A percentile compares a stretch with the other conserved stretches of the same genome.
phyloP scores from a whole-genome alignment of 2,888 invertebrate genomes.

The Rapana venosa region DNA sequence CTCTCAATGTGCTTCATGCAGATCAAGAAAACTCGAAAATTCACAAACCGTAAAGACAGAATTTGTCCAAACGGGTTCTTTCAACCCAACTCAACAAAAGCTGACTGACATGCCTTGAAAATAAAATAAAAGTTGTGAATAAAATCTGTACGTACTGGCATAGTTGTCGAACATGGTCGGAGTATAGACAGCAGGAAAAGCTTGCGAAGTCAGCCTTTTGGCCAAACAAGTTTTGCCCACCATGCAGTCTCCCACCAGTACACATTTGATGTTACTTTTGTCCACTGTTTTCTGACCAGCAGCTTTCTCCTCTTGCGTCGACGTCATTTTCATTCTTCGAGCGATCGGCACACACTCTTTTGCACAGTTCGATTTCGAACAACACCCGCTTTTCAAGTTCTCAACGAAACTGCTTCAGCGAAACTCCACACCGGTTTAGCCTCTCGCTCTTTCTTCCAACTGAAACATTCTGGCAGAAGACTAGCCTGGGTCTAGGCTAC shows the following conservation, averaged over 20 bases:
- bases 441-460: background rate
- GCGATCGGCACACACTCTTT: background rate
- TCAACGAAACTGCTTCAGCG: too few species aligned
- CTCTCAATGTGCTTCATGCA: too few species aligned
- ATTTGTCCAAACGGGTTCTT: too few species aligned
- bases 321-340: conserved; percentile 46
- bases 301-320: conserved; percentile 45
- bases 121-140: background rate
- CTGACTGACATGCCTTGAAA: background rate
- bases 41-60: too few species aligned
- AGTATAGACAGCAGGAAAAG: conserved; percentile 64
- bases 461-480: background rate
- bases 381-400: background rate
- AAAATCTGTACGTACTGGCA: conserved; percentile 59
- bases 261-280: conserved; percentile 65
- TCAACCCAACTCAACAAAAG: background rate
- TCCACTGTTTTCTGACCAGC: conserved; percentile 48
- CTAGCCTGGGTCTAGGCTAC: background rate
- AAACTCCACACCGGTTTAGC: background rate
- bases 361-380: background rate
- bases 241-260: conserved; percentile 68
- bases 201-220: conserved; percentile 61
- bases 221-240: conserved; percentile 68
- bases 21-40: too few species aligned
- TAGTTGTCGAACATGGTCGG: conserved; percentile 71